Conservation (phyloP, 1,140 invertebrate genomes). For the Euborellia annulipes region DNA sequence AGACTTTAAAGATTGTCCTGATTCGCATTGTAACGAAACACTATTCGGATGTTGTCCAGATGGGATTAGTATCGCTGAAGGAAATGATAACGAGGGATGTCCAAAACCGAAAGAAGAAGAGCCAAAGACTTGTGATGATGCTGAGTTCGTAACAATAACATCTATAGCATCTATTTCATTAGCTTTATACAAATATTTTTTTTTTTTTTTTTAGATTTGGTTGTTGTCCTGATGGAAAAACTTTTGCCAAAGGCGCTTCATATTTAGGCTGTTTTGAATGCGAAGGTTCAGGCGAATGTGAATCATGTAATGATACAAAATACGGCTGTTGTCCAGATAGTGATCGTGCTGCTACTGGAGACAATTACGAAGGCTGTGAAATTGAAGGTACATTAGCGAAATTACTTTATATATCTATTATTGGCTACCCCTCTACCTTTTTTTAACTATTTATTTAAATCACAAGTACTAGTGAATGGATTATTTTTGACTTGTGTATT, state of each 20-base stretch:
- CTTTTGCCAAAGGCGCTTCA: conserved; percentile 37
- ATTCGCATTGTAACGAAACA: conserved; percentile 53
- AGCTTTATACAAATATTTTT: background rate
- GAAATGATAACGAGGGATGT: conserved; percentile 71
- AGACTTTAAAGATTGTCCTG: conserved; percentile 59
- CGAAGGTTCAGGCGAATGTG: conserved; percentile 17
- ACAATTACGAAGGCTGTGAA: conserved; percentile 32
- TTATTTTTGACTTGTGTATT: too few species aligned
- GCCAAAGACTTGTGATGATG: conserved; percentile 41
- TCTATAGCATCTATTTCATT: too few species aligned
- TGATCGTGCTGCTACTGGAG: conserved; percentile 37
- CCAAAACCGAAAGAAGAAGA: conserved; percentile 18
- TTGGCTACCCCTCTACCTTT: too few species aligned
- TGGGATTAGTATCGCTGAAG: conserved; percentile 55
- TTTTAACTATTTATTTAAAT: too few species aligned
- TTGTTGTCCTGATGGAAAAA: conserved; percentile 49
- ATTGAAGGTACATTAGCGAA: conserved; percentile 22
- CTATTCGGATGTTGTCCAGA: conserved; percentile 78
- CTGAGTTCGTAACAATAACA: conserved; percentile 34
- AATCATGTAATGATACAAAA: conserved; percentile 31
- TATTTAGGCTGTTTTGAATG: conserved; percentile 36
- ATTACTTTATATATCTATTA: too few species aligned
- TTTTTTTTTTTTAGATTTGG: conserved; percentile 31
- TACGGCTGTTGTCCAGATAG: conserved; percentile 69
- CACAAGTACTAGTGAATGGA: too few species aligned